phyloP scores from a whole-genome alignment of 2,797 vertebrate genomes.

The Coccyzus lansbergi region DNA sequence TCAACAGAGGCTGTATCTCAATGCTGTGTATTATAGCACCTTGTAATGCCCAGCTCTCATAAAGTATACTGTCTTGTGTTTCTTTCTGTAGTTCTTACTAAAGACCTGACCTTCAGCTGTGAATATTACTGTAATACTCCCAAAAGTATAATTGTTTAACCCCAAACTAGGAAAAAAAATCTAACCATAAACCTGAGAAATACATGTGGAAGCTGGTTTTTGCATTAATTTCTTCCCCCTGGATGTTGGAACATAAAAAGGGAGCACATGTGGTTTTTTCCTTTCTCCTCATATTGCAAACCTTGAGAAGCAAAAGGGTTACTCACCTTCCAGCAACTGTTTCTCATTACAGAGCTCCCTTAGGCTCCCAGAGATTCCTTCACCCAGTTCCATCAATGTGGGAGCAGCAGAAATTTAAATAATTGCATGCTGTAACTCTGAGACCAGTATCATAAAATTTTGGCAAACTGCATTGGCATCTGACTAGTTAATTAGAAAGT shows the following conservation, averaged over 20 bases:
- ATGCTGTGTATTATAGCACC: background rate
- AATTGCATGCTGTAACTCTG: background rate
- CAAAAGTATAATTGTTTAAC: background rate
- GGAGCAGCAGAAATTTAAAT: slow-evolving; percentile 42
- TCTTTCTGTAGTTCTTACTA: background rate
- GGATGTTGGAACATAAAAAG: background rate
- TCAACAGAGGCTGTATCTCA: background rate
- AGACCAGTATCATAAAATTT: slow-evolving; percentile 11
- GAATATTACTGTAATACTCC: background rate
- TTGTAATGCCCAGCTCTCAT: background rate
- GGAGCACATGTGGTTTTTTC: slow-evolving; percentile 36
- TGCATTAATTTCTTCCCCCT: slow-evolving; percentile 34
- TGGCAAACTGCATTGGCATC: background rate
- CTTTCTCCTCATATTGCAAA: slow-evolving; percentile 26
- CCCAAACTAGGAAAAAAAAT: background rate
- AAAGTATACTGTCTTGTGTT: background rate
- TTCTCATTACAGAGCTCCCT: slow-evolving; percentile 57
- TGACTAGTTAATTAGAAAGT: slow-evolving; percentile 43
- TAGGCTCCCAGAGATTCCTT: slow-evolving; percentile 51
- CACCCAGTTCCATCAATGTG: slow-evolving; percentile 23
- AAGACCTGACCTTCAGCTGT: background rate
- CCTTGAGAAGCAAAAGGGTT: background rate
- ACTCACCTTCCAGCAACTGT: slow-evolving; percentile 44
- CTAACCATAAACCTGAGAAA: background rate
- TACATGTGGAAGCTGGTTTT: background rate